Conservation (phyloP, 2,797 vertebrate species). For the Carcharodon carcharias region DNA sequence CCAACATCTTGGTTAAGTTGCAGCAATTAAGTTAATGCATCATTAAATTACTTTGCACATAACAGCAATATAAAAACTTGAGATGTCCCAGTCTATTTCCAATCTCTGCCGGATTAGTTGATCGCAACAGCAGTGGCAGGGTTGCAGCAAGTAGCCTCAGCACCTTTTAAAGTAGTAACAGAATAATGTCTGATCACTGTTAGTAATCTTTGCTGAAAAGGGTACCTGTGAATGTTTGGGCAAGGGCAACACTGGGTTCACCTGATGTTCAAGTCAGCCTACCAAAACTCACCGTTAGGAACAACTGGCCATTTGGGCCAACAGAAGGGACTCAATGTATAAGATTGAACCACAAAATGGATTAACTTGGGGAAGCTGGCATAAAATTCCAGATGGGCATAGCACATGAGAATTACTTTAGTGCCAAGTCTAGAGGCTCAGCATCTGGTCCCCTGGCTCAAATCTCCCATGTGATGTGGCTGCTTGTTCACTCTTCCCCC, state of each 20-base stretch:
- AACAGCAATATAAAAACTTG: too few relatives aligned
- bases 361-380: background rate
- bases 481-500: too few relatives aligned
- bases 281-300: too few relatives aligned
- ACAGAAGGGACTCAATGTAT: too few relatives aligned
- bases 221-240: too few relatives aligned
- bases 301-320: too few relatives aligned
- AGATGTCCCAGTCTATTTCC: too few relatives aligned
- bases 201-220: too few relatives aligned
- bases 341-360: too few relatives aligned
- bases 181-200: background rate
- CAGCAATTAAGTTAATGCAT: background rate
- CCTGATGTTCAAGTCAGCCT: too few relatives aligned
- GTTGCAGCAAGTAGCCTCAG: background rate
- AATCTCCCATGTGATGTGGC: too few relatives aligned
- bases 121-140: background rate
- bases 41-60: background rate
- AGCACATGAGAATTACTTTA: background rate
- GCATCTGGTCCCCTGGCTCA: background rate
- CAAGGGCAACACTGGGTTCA: too few relatives aligned
- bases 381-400: background rate
- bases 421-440: background rate
- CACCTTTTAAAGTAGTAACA: background rate
- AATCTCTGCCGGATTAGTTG: background rate
- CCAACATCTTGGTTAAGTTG: background rate